A percentile compares a stretch with the other conserved stretches of the same genome.
These are phyloP conservation scores for Melanerpes aurifrons DNA, from an alignment of 2,113 vertebrate genomes.

Conservation along the genomic window DNA sequence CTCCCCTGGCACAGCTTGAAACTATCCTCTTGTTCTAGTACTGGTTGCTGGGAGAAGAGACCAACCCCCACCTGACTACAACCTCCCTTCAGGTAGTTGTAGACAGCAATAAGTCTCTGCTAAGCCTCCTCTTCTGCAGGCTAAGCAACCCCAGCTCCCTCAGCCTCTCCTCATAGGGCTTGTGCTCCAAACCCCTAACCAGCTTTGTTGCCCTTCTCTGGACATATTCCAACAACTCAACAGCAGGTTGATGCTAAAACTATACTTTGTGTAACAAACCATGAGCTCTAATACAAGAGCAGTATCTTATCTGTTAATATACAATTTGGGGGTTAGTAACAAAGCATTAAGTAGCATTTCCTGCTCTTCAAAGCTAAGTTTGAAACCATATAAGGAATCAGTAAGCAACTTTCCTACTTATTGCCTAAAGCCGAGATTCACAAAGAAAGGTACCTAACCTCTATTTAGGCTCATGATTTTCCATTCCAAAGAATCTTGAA, in stretches of 20 bases:
- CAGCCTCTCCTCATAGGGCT: too few species aligned
- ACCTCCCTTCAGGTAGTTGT: too few species aligned
- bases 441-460: neutral
- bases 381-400: fast-evolving
- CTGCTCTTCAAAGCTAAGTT: neutral
- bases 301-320: neutral
- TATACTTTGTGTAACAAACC: neutral
- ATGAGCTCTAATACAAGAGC: neutral
- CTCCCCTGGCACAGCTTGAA: too few species aligned
- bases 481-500: neutral
- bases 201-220: too few species aligned
- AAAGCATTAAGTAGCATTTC: neutral
- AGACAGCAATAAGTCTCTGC: too few species aligned
- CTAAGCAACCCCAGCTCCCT: too few species aligned
- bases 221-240: too few species aligned
- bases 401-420: neutral
- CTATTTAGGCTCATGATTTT: neutral
- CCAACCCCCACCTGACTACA: too few species aligned
- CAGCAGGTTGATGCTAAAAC: neutral
- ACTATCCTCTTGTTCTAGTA: too few species aligned
- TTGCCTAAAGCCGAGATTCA: neutral
- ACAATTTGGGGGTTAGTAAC: neutral
- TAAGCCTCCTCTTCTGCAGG: too few species aligned
- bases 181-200: too few species aligned
- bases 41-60: too few species aligned